Evolutionary conservation across 1,140 invertebrate species (phyloP).

Genomic region (Ceratina calcarata): DNA sequence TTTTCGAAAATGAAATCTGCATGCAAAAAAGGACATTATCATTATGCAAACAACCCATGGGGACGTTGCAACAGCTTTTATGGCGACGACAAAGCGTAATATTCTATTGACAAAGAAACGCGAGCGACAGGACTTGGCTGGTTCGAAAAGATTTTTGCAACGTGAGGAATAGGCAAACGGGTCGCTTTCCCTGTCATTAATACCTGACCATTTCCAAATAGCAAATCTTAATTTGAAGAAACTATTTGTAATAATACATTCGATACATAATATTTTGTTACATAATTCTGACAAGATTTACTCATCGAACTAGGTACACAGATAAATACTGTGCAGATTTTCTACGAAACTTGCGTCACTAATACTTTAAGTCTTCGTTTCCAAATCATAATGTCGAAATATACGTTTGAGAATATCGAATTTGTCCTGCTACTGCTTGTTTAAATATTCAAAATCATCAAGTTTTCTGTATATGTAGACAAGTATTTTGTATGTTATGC

Average conservation of each 20-base stretch:
- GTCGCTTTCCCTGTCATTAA: not conserved
- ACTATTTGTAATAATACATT: not conserved
- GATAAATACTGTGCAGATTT: too few relatives aligned
- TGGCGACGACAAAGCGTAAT: not conserved
- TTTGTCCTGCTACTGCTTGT: not conserved
- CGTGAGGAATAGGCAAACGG: too few relatives aligned
- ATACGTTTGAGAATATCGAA: not conserved
- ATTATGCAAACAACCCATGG: not conserved
- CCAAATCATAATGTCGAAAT: not conserved
- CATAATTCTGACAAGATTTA: too few relatives aligned
- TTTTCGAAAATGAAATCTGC: not conserved
- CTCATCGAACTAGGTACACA: too few relatives aligned
- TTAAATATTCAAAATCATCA: not conserved
- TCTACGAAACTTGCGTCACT: not conserved
- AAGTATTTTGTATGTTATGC: not conserved
- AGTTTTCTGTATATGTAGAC: not conserved
- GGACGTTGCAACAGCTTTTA: conserved; percentile 2
- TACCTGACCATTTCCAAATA: not conserved
- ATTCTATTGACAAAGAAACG: conserved; percentile 20
- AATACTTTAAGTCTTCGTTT: too few relatives aligned
- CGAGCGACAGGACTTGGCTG: not conserved
- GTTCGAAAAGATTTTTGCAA: not conserved
- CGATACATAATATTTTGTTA: not conserved
- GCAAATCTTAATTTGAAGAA: not conserved
- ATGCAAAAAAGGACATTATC: not conserved